Evolutionary conservation across 64 coral and sea anemone species (phyloP).

Genomic region (Montipora capricornis): DNA sequence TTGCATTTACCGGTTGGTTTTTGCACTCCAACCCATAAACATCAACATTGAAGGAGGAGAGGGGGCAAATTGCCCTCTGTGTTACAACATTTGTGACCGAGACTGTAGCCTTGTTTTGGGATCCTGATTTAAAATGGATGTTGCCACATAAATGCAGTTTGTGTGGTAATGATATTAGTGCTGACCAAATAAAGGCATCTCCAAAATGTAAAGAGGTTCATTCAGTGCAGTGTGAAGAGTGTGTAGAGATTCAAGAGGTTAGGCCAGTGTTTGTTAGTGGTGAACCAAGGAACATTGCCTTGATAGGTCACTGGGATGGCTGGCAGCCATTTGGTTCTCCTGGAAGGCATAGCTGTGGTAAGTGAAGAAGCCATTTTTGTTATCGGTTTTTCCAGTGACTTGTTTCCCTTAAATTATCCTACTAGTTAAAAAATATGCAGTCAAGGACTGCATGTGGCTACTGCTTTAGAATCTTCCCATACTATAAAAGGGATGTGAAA

Average conservation of each 20-base stretch:
- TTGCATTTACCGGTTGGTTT: too few relatives aligned
- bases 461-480: too few relatives aligned
- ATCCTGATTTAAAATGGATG: not conserved
- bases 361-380: not conserved
- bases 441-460: too few relatives aligned
- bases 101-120: not conserved
- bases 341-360: constrained; percentile 40
- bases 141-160: not conserved
- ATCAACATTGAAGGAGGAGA: too few relatives aligned
- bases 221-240: not conserved
- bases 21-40: too few relatives aligned
- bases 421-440: too few relatives aligned
- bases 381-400: too few relatives aligned
- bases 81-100: too few relatives aligned
- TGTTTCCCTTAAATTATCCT: too few relatives aligned
- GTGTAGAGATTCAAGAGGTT: not conserved
- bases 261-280: not conserved
- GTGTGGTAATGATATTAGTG: not conserved
- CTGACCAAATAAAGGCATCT: not conserved
- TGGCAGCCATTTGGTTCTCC: constrained; percentile 54
- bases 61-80: too few relatives aligned
- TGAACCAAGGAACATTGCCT: constrained; percentile 36
- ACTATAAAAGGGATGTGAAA: too few relatives aligned
- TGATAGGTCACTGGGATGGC: constrained; percentile 61
- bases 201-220: not conserved